phyloP scores from a whole-genome alignment of 2,113 vertebrate species.

The Xiphias gladius region DNA sequence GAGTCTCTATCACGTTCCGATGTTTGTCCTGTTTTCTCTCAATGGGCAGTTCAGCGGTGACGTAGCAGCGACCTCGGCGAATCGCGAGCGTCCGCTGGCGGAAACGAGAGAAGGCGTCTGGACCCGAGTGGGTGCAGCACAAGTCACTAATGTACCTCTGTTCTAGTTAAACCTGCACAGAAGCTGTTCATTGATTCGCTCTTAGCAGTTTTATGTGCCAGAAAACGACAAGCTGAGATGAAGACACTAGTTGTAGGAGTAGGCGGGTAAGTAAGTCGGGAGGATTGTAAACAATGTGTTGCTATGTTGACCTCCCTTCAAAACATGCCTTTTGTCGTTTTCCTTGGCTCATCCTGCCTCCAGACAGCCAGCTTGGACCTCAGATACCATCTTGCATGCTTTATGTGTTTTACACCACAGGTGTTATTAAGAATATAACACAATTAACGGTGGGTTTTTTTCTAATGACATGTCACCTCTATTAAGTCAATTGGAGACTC shows the following conservation, averaged over 20 bases:
- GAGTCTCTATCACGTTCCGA: not conserved
- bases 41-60: conserved; percentile 42
- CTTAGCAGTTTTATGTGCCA: not conserved
- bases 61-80: conserved; percentile 36
- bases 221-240: conserved; percentile 75
- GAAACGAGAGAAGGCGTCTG: conserved; percentile 3
- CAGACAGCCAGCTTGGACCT: not conserved
- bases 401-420: not conserved
- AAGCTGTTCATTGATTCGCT: not conserved
- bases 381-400: not conserved
- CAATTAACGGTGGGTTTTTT: not conserved
- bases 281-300: not conserved
- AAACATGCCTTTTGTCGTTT: not conserved
- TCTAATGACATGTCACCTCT: not conserved
- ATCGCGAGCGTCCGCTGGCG: conserved; percentile 40
- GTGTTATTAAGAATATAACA: not conserved
- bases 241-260: conserved; percentile 90
- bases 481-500: not conserved
- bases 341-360: not conserved
- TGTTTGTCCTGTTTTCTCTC: not conserved
- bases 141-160: rapidly evolving
- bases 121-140: not conserved
- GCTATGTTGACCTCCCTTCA: not conserved
- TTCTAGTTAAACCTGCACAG: not conserved
- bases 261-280: conserved; percentile 89